Evolutionary conservation across 2,113 vertebrate genomes (phyloP).

Genomic region (Gavia stellata): DNA sequence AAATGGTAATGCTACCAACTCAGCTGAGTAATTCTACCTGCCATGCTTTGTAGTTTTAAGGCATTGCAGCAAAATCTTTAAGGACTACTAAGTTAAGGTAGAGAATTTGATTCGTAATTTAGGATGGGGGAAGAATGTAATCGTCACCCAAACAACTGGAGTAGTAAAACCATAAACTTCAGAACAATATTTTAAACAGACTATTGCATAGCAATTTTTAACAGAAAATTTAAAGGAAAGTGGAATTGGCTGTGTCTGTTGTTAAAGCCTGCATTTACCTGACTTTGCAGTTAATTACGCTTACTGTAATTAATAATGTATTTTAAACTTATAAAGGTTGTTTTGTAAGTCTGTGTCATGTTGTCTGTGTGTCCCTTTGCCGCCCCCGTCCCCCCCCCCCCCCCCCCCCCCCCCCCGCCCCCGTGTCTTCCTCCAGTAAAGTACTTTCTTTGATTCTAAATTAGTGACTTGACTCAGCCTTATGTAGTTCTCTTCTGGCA

Average conservation of each 20-base stretch:
- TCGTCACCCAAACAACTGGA: background rate
- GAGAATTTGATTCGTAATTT: background rate
- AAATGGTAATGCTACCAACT: background rate
- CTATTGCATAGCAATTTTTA: background rate
- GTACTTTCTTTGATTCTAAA: background rate
- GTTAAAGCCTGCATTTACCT: background rate
- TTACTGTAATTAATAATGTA: background rate
- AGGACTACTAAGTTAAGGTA: background rate
- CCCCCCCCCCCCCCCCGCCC: too few relatives aligned
- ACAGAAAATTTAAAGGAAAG: background rate
- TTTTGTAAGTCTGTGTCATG: background rate
- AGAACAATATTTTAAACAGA: background rate
- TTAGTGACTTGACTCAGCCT: background rate
- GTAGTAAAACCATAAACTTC: background rate
- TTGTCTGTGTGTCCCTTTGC: background rate
- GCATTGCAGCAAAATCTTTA: background rate
- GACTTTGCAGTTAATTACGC: background rate
- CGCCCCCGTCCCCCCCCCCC: too few relatives aligned
- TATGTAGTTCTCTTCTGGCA: background rate
- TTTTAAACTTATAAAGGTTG: background rate
- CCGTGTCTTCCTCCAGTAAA: background rate
- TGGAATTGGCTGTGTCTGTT: background rate
- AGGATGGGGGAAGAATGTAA: background rate
- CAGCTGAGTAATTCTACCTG: background rate
- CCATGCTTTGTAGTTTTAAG: background rate